phyloP scores from a whole-genome alignment of 2,113 vertebrate species.

The Psettodes erumei region DNA sequence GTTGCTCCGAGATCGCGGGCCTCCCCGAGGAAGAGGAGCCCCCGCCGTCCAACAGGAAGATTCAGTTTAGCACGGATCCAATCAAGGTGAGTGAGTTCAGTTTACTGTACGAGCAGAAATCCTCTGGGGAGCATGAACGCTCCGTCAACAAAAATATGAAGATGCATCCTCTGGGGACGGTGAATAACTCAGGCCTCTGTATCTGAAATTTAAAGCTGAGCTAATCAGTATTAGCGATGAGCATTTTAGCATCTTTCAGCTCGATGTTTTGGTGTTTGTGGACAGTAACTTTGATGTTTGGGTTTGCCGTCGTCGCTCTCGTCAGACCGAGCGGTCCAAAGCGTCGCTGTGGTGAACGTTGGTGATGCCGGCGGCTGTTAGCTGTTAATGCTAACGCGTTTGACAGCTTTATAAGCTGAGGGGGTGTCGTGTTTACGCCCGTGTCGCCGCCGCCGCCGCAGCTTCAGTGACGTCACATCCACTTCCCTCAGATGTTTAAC shows the following conservation, averaged over 20 bases:
- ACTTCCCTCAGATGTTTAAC: background rate
- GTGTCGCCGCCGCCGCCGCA: background rate
- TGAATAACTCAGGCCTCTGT: background rate
- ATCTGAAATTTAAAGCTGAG: too few relatives aligned
- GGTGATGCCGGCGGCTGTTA: too few relatives aligned
- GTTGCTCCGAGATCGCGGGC: slow-evolving; percentile 91
- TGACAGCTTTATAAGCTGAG: background rate
- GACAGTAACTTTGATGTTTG: too few relatives aligned
- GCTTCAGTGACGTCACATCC: background rate
- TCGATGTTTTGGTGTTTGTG: background rate
- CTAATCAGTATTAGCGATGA: too few relatives aligned
- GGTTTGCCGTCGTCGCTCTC: too few relatives aligned
- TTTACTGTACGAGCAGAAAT: too few relatives aligned
- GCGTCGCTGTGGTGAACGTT: too few relatives aligned
- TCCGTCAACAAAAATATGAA: background rate
- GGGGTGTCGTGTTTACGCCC: background rate
- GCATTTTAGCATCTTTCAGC: background rate
- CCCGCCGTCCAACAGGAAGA: slow-evolving; percentile 87
- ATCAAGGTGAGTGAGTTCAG: slow-evolving; percentile 89
- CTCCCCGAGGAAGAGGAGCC: slow-evolving; percentile 92
- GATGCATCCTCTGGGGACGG: background rate
- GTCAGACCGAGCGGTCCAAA: background rate
- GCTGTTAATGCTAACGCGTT: background rate
- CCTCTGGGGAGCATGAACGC: background rate
- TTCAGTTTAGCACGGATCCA: slow-evolving; percentile 92